Percentiles rank a stretch among this genome's conserved stretches.
Evolutionary conservation across 2,113 vertebrate species (phyloP).

Genomic region (Pyrgilauda ruficollis): DNA sequence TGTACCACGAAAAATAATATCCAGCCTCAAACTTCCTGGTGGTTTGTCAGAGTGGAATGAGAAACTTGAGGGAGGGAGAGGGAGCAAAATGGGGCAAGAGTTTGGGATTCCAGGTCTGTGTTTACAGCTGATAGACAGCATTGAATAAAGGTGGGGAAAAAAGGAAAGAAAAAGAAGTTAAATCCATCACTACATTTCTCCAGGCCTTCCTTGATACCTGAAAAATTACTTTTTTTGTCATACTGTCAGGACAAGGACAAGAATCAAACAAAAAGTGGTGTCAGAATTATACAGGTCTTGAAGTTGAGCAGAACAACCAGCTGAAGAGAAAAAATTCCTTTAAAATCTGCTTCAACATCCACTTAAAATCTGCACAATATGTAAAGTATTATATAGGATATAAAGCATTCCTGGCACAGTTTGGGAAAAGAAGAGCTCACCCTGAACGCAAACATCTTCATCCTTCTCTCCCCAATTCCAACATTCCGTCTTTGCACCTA

Average conservation of each 20-base stretch:
- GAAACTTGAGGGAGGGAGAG: neutral
- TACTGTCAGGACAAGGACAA: neutral
- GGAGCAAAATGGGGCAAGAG: neutral
- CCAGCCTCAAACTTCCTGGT: neutral
- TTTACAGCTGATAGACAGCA: neutral
- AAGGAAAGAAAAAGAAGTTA: neutral
- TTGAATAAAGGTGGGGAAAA: neutral
- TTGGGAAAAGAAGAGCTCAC: neutral
- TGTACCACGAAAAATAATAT: neutral
- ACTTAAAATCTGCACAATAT: neutral
- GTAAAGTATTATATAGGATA: neutral
- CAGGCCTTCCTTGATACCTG: neutral
- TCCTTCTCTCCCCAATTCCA: neutral
- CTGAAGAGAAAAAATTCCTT: neutral
- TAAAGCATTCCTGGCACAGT: neutral
- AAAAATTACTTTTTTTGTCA: neutral
- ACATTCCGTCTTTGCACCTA: neutral
- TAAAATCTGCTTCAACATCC: neutral
- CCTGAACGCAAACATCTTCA: neutral
- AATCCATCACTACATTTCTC: rapidly evolving
- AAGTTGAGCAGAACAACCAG: neutral
- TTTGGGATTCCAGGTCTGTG: neutral
- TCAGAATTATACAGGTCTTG: neutral
- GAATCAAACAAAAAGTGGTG: neutral
- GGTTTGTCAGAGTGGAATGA: neutral